Base-by-base conservation (phyloP, 2,888 invertebrate species). In the Plebejus argus region DNA sequence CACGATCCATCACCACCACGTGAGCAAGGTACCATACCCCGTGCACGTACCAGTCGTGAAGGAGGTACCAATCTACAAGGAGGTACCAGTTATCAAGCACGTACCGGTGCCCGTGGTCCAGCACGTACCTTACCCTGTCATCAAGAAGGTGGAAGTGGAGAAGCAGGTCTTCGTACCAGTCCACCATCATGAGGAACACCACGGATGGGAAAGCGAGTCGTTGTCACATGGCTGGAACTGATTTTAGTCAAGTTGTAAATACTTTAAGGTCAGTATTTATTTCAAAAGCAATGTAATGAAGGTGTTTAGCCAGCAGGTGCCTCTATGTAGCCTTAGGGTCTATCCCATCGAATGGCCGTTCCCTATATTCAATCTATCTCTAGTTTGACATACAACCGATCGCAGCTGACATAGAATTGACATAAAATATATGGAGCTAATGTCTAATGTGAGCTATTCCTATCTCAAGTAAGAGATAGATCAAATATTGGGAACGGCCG, bases 181-280 rank as follows among this genome's bases (percentile, higher is more conserved):
- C 3, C 91, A 91, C 78, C 85, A 86, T 39, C 83, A 87, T 61
- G 84, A 85, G 76, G 83, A 86, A 78, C 85, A 90, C 72, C 86
- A 89, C 84, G 92, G 91, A 5, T 93, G 93, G 93, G 91, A 91
- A 88, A 85, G 91, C 89, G 91, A 92, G 86, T 84, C 92, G 90
- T 83, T 89, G 87, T 91, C 91, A 81, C 93, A 94, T 79, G 93
- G 93, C 91, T 94, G 94, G 93, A 83, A 93, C 90, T 93, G 93
- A 94, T 88, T 79, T 56, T 72, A 18, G 76, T 66, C 33, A 56
- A 61, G 28, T 45, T 79, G 77, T 79, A 53, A 80, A 82, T 79
- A 88, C 88, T 83, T 82, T 90, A 89, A 90, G 91, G 92, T 92
- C 53, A 53, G 53, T 53, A 18, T 18, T 1, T 18, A 15, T 4